These are phyloP conservation scores for Sebastes itinus DNA, from an alignment of 2,797 vertebrate genomes.

Conservation along the genomic window DNA sequence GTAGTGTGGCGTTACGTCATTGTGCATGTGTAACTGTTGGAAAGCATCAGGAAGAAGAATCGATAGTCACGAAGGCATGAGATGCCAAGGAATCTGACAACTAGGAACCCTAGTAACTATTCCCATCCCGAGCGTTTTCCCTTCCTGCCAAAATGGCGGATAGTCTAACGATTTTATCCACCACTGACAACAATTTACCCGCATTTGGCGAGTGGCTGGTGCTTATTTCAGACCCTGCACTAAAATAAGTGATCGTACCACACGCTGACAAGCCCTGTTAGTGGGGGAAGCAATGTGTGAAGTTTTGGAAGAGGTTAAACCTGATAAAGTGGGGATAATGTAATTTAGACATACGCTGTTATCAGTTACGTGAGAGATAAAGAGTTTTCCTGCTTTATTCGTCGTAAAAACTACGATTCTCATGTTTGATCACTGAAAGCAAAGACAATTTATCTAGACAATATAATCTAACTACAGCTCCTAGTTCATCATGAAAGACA, in stretches of 20 bases:
- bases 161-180: background rate
- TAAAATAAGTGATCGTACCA: background rate
- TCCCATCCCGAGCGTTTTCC: background rate
- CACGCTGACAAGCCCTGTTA: background rate
- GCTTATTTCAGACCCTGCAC: background rate
- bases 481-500: conserved; percentile 28
- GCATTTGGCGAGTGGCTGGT: background rate
- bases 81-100: background rate
- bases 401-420: background rate
- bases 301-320: background rate
- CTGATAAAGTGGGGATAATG: background rate
- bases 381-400: background rate
- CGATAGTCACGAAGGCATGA: background rate
- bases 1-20: no score
- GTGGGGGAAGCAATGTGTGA: background rate
- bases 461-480: conserved; percentile 1
- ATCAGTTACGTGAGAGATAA: background rate
- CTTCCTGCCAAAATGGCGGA: background rate
- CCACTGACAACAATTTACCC: background rate
- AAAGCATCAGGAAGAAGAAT: background rate
- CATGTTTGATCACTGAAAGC: conserved; percentile 15
- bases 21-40: background rate
- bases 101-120: background rate
- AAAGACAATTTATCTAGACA: conserved; percentile 15
- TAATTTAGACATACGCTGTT: background rate